Percentiles rank a stretch among this genome's conserved stretches.
These are phyloP conservation scores for Volucella inanis DNA, from an alignment of 2,888 invertebrate species.

Conservation along the genomic window DNA sequence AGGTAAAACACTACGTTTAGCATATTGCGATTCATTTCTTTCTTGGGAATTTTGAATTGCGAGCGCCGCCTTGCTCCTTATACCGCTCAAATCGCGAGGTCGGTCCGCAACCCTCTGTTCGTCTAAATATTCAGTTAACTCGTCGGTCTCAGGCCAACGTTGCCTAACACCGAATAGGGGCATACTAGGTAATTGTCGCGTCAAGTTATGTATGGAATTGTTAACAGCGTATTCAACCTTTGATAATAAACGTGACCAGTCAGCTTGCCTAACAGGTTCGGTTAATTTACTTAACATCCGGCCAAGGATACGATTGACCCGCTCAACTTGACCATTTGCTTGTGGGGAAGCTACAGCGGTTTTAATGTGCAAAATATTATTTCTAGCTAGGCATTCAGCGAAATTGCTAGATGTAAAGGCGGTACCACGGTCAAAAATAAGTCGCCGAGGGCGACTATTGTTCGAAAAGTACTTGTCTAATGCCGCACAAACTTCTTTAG, in stretches of 20 bases:
- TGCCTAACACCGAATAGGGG: slow-evolving; percentile 21
- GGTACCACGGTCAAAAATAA: slow-evolving; percentile 36
- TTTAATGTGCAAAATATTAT: slow-evolving; percentile 24
- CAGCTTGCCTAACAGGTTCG: no score
- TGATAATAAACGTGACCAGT: no score
- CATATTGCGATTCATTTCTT: slow-evolving; percentile 12
- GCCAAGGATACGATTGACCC: no score
- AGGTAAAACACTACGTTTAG: slow-evolving; percentile 19
- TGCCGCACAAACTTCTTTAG: slow-evolving; percentile 45
- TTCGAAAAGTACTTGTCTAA: slow-evolving; percentile 62
- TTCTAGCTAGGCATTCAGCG: neutral
- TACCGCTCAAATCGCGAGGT: slow-evolving; percentile 5
- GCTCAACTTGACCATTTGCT: neutral
- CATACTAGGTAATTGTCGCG: no score
- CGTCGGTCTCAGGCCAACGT: slow-evolving; percentile 22
- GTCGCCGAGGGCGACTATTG: slow-evolving; percentile 51
- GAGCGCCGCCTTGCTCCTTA: neutral
- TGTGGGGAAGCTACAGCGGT: slow-evolving; percentile 14
- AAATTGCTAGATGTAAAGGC: slow-evolving; percentile 5
- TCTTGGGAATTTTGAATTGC: slow-evolving; percentile 1
- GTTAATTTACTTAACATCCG: no score
- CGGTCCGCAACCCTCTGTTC: slow-evolving; percentile 7
- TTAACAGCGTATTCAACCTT: no score
- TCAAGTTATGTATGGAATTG: no score
- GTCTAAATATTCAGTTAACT: slow-evolving; percentile 32